phyloP scores from a whole-genome alignment of 2,113 vertebrate genomes.

The Protobothrops flavoviridis region DNA sequence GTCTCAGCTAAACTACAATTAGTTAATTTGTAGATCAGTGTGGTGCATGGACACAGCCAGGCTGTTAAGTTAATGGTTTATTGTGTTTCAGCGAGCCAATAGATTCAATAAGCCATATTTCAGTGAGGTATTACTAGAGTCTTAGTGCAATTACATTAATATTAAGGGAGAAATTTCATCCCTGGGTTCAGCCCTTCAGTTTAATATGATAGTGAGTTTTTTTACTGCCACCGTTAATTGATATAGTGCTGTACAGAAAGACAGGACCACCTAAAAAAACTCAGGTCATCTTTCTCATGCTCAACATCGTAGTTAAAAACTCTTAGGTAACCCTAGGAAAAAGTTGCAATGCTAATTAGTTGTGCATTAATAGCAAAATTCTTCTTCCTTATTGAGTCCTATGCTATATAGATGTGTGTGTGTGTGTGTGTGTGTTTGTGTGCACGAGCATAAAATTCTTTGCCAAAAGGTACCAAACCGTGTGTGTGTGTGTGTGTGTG shows the following conservation, averaged over 20 bases:
- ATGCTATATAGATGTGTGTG: no score
- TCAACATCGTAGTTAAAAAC: not conserved
- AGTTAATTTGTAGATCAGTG: not conserved
- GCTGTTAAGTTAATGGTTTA: not conserved
- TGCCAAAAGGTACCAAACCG: no score
- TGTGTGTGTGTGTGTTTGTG: no score
- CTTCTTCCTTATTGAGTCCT: not conserved
- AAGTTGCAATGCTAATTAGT: not conserved
- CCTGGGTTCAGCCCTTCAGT: not conserved
- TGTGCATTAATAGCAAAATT: not conserved
- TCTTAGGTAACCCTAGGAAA: not conserved
- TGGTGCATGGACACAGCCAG: not conserved
- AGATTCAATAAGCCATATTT: not conserved
- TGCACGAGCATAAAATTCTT: no score
- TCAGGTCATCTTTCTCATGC: not conserved
- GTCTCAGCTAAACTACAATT: not conserved
- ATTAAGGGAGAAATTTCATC: not conserved
- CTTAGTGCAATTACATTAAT: not conserved
- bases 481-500: no score
- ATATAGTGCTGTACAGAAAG: no score
- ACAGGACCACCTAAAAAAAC: not conserved
- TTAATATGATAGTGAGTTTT: not conserved
- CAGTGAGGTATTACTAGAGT: not conserved
- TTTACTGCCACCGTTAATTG: not conserved
- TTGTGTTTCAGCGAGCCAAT: not conserved